Conservation (phyloP, 2,888 invertebrate species). For the Rotaria macrura region DNA sequence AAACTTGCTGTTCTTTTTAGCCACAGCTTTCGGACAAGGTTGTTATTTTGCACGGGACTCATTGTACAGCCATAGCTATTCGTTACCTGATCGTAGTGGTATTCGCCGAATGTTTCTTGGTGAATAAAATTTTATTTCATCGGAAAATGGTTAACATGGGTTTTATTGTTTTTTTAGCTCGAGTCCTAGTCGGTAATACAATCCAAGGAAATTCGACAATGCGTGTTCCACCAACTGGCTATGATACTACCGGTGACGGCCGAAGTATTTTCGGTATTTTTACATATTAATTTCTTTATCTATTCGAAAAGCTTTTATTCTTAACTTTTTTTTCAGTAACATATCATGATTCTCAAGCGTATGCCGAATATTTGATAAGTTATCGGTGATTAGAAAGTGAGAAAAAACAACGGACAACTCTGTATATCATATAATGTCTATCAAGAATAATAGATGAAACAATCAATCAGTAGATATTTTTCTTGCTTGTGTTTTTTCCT, state of each 20-base stretch:
- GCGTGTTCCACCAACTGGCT: slow-evolving; percentile 37
- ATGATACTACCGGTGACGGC: background rate
- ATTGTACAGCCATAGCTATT: slow-evolving; percentile 37
- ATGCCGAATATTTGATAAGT: slow-evolving; percentile 42
- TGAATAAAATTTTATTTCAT: background rate
- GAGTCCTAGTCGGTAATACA: slow-evolving; percentile 40
- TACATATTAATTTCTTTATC: slow-evolving; percentile 35
- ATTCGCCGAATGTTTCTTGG: slow-evolving; percentile 16
- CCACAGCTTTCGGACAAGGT: slow-evolving; percentile 40
- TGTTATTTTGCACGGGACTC: slow-evolving; percentile 43
- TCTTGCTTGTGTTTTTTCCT: background rate
- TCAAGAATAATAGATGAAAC: background rate
- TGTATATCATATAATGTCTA: background rate
- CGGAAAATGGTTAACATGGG: too few species aligned
- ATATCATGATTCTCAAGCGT: slow-evolving; percentile 44
- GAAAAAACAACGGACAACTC: too few species aligned
- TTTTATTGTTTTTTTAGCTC: slow-evolving; percentile 38
- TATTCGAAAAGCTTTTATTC: slow-evolving; percentile 34
- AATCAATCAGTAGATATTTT: background rate
- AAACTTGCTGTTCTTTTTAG: slow-evolving; percentile 35
- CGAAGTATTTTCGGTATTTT: background rate
- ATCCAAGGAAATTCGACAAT: slow-evolving; percentile 36
- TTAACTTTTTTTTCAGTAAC: slow-evolving; percentile 39
- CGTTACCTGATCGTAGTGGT: slow-evolving; percentile 35
- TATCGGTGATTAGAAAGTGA: slow-evolving; percentile 34